phyloP scores from a whole-genome alignment of 37 sponge, comb jelly and placozoan genomes.

The Halichondria panicea region DNA sequence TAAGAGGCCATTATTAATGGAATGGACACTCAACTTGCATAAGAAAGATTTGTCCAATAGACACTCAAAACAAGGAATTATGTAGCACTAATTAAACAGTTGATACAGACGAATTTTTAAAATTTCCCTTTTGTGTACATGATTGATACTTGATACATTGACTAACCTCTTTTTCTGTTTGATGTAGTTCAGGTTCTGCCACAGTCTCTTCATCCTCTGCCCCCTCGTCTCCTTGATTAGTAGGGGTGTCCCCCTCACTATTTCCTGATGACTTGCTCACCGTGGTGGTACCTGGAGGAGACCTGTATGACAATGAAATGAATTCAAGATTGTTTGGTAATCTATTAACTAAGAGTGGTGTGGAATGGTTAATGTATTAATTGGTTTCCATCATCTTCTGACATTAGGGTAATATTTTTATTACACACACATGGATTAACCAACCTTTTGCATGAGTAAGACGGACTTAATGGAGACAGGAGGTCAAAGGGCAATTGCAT shows the following conservation, averaged over 20 bases:
- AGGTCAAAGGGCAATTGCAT: constrained; percentile 48
- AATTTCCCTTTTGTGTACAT: too few species aligned
- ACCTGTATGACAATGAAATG: neutral
- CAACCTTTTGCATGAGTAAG: constrained; percentile 6
- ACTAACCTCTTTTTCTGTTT: too few species aligned
- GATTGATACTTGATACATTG: neutral
- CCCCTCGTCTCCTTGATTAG: constrained; percentile 11
- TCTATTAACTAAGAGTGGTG: neutral
- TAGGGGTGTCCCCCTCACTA: neutral
- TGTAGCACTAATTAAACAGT: too few species aligned
- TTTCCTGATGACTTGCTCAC: neutral
- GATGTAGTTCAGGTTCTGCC: too few species aligned
- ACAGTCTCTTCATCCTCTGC: neutral
- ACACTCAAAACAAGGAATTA: too few species aligned
- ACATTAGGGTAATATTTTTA: too few species aligned
- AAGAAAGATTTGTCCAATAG: too few species aligned
- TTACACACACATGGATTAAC: too few species aligned
- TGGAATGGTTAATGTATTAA: neutral
- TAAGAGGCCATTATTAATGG: too few species aligned
- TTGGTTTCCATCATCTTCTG: too few species aligned
- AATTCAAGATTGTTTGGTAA: neutral
- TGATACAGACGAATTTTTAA: too few species aligned
- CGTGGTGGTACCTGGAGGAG: constrained; percentile 1
- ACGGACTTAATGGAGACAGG: constrained; percentile 40
- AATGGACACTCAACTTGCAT: too few species aligned